Base-by-base conservation (phyloP, 2,888 invertebrate species). In the Anthoptus insignis region DNA sequence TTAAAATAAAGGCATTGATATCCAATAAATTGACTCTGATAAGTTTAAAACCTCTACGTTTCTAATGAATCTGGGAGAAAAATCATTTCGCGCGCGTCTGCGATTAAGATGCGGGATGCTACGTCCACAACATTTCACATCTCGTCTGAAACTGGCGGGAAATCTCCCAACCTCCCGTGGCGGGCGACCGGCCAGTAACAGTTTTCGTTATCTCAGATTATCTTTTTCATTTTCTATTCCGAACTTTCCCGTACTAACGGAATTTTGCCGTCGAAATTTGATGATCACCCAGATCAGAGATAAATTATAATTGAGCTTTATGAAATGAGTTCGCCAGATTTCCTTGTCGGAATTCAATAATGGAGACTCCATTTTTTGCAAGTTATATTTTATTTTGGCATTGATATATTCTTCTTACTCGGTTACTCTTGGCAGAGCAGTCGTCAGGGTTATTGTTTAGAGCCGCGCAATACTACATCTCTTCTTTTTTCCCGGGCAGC, bases 121-220 rank as follows among this genome's bases (percentile, higher is more conserved):
- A 74, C 82, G 80, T 76, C 81, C 73, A 57, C 76, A 78, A 73
- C 76, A 77, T 77, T 72, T 78, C 76, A 68, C 66, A 76, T 79
- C 79, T 79, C 73, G 73, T 59, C 72, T 76, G 76, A 82, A 81
- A 84, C 83, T 84, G 83, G 81, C 81, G 83, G 81, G 81, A 82
- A 81, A 76, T 75, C 73, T 77, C 73, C 63, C 66, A 70, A 34
- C 34, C 1, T 27, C 27, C 27, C 27, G 72, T 70, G 59, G 67
- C 68, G 74, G 69, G 74, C 27, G 32, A 45, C 7, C 56, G 9
- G 27, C 45, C 57, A 19, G 57, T 37, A 47, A 47, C 47, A 52
- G 11, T 49, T 24, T 49, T 24, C 24, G 49, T 49, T 49, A 42
- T 42, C 29, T 29, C 16, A 29, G 16, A 42, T 29, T 52, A 29